Evolutionary conservation across 2,797 vertebrate genomes (phyloP).

Genomic region (Malacoraja senta): DNA sequence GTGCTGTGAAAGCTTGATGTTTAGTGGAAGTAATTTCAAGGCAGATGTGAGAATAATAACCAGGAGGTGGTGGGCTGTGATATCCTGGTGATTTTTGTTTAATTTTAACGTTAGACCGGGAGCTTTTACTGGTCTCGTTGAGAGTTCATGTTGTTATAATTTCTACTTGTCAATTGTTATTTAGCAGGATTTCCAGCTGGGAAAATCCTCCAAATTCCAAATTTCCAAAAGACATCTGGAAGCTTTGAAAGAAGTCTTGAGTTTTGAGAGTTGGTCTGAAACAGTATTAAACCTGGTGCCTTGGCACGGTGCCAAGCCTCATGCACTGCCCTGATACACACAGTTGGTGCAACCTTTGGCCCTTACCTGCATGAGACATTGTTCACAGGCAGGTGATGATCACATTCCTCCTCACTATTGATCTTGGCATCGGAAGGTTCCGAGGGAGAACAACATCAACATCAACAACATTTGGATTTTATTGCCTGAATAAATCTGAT

Average conservation of each 20-base stretch:
- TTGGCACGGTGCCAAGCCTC: neutral
- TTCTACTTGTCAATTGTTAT: slow-evolving; percentile 22
- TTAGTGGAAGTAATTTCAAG: neutral
- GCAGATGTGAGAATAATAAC: neutral
- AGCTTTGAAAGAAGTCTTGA: neutral
- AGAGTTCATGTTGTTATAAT: slow-evolving; percentile 18
- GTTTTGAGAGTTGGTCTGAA: neutral
- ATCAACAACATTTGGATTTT: neutral
- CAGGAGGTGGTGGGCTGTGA: neutral
- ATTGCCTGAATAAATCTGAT: neutral
- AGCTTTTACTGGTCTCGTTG: neutral
- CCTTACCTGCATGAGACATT: neutral
- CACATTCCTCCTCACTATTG: neutral
- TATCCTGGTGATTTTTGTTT: neutral
- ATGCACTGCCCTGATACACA: neutral
- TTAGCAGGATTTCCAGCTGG: neutral
- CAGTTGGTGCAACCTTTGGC: neutral
- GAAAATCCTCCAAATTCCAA: neutral
- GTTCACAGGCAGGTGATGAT: neutral
- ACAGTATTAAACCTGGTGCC: neutral
- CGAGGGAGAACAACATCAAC: neutral
- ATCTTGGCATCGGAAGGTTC: neutral
- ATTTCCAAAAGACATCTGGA: neutral
- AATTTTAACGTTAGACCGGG: neutral
- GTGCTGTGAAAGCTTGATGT: neutral